Evolutionary conservation across 2,797 vertebrate genomes (phyloP).

Genomic region (Passerculus sandwichensis): DNA sequence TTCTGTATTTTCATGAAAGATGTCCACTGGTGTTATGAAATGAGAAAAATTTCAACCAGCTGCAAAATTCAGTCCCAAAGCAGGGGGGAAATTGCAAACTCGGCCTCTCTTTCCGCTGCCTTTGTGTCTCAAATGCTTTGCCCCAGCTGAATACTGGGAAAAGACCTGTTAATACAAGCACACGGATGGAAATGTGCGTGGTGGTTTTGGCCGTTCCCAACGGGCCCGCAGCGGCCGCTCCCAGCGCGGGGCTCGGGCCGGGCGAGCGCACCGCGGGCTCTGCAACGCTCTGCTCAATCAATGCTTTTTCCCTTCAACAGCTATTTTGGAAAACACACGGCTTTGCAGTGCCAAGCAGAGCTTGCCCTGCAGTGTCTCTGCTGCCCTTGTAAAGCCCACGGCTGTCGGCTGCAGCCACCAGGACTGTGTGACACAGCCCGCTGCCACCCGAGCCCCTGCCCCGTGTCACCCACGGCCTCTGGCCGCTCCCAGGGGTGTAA

Average conservation of each 20-base stretch:
- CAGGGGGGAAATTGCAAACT: not conserved
- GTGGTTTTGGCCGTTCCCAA: not conserved
- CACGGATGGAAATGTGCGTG: rapidly evolving
- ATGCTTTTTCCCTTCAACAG: not conserved
- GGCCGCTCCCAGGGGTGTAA: not conserved
- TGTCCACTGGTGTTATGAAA: not conserved
- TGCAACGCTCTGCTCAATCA: not conserved
- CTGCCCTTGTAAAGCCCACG: not conserved
- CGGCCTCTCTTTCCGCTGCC: not conserved
- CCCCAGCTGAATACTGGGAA: not conserved
- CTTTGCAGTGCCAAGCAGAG: not conserved
- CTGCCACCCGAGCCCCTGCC: not conserved
- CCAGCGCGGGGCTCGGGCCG: rapidly evolving
- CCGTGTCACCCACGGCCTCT: rapidly evolving
- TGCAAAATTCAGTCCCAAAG: constrained; percentile 48
- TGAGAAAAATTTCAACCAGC: constrained; percentile 55
- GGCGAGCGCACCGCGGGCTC: not conserved
- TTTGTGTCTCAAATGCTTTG: not conserved
- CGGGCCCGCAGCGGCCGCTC: not conserved
- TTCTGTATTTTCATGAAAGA: constrained; percentile 8
- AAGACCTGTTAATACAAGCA: not conserved
- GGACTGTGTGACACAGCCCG: rapidly evolving
- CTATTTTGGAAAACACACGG: rapidly evolving
- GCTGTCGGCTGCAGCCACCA: not conserved
- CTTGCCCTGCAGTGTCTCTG: not conserved